phyloP scores from a whole-genome alignment of 2,888 invertebrate genomes.

The Tenthredo amoena region DNA sequence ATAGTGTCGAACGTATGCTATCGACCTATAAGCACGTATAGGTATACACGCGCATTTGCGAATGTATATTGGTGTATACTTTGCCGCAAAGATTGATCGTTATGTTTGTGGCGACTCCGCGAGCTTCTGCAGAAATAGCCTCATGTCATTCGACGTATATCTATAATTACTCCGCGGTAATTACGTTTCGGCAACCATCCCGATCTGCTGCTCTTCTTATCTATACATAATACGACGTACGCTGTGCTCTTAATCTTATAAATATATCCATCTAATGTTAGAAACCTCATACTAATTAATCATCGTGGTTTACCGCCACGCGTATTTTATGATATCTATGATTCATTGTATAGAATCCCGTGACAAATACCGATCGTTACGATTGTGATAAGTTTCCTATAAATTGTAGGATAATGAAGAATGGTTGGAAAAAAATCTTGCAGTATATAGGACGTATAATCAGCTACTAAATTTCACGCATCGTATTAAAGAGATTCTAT shows the following conservation, averaged over 20 bases:
- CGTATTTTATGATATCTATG: no score
- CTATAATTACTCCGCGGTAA: constrained; percentile 28
- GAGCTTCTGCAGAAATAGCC: constrained; percentile 24
- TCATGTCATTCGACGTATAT: constrained; percentile 1
- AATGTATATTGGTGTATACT: neutral
- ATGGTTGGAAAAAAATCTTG: neutral
- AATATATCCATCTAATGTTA: neutral
- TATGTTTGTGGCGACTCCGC: neutral
- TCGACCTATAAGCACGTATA: neutral
- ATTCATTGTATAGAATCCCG: neutral
- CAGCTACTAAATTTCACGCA: neutral
- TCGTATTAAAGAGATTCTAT: neutral
- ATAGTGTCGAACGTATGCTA: neutral
- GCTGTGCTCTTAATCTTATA: neutral
- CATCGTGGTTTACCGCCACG: neutral
- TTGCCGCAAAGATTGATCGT: neutral
- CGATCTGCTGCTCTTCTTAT: neutral
- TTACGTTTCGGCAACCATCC: constrained; percentile 9
- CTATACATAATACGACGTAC: neutral
- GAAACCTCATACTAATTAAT: neutral
- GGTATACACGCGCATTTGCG: neutral
- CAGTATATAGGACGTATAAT: neutral
- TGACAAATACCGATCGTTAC: neutral
- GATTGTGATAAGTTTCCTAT: neutral
- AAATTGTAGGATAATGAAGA: neutral